A percentile compares a stretch with the other conserved stretches of the same genome.
These are phyloP conservation scores for Adelges cooleyi DNA, from an alignment of 1,140 invertebrate species.

Conservation along the genomic window DNA sequence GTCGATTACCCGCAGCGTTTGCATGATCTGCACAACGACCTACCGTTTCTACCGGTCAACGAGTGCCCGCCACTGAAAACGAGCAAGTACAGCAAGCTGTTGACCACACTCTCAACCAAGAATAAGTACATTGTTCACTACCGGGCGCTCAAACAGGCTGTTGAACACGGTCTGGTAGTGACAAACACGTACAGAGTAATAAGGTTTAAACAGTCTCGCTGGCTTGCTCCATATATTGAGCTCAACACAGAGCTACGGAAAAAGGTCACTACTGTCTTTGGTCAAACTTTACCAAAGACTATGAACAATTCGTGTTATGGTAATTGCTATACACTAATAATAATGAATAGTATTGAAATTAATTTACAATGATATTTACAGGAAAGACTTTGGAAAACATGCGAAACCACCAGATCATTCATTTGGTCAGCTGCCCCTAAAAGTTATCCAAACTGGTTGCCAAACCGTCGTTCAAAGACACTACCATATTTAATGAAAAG, in stretches of 20 bases:
- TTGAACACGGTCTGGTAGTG: too few species aligned
- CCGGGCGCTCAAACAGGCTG: too few species aligned
- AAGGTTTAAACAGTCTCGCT: not conserved
- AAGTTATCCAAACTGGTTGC: not conserved
- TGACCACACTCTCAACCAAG: conserved; percentile 35
- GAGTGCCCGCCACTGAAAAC: not conserved
- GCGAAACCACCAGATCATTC: not conserved
- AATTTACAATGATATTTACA: not conserved
- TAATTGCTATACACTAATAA: not conserved
- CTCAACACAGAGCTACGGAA: not conserved
- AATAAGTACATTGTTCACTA: too few species aligned
- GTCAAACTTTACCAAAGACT: not conserved
- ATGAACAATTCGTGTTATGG: not conserved
- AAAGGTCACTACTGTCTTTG: not conserved
- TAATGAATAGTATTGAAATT: not conserved
- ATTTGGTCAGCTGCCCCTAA: not conserved
- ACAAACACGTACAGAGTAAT: too few species aligned
- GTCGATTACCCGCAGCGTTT: conserved; percentile 32
- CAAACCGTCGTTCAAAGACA: not conserved
- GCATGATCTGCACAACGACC: too few species aligned
- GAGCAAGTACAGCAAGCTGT: conserved; percentile 36
- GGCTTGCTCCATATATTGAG: not conserved
- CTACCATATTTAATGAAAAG: not conserved
- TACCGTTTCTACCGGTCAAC: conserved; percentile 38
- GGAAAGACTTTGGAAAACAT: not conserved